Percentiles rank a stretch among this genome's conserved stretches.
Evolutionary conservation across 1,140 invertebrate species (phyloP).

Genomic region (Arctopsyche grandis): DNA sequence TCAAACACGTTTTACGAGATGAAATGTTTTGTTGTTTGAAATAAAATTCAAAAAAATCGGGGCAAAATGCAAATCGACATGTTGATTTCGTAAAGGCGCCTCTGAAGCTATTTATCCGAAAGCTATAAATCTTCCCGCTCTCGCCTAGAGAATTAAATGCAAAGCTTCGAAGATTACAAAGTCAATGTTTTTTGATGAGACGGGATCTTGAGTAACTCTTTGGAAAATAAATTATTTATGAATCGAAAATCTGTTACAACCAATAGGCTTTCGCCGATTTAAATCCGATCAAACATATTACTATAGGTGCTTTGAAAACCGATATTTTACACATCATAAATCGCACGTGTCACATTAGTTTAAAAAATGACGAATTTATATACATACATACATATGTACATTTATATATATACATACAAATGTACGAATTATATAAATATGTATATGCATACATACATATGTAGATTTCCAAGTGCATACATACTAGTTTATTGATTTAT

Average conservation of each 20-base stretch:
- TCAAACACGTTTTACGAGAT: too few species aligned
- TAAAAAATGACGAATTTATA: not conserved
- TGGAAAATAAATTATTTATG: slow-evolving; percentile 39
- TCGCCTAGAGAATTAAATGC: slow-evolving; percentile 21
- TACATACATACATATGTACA: not conserved
- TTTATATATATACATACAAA: not conserved
- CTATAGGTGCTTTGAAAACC: not conserved
- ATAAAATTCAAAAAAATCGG: not conserved
- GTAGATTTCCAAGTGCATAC: too few species aligned
- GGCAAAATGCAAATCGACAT: slow-evolving; percentile 7
- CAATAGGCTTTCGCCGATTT: not conserved
- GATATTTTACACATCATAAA: not conserved
- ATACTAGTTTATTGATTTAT: too few species aligned
- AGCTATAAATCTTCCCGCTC: slow-evolving; percentile 31
- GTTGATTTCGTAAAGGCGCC: slow-evolving; percentile 3
- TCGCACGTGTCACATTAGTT: not conserved
- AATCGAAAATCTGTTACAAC: slow-evolving; percentile 24
- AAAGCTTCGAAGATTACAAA: slow-evolving; percentile 33
- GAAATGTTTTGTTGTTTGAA: too few species aligned
- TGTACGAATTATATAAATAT: too few species aligned
- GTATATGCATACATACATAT: not conserved
- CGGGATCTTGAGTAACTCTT: slow-evolving; percentile 34
- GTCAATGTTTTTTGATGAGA: slow-evolving; percentile 38
- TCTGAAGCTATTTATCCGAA: slow-evolving; percentile 32
- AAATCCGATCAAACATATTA: too few species aligned